Evolutionary conservation across 64 coral and sea anemone species (phyloP), one percentile per base, ranked within the genome.

Genomic region (Stichodactyla helianthus): DNA sequence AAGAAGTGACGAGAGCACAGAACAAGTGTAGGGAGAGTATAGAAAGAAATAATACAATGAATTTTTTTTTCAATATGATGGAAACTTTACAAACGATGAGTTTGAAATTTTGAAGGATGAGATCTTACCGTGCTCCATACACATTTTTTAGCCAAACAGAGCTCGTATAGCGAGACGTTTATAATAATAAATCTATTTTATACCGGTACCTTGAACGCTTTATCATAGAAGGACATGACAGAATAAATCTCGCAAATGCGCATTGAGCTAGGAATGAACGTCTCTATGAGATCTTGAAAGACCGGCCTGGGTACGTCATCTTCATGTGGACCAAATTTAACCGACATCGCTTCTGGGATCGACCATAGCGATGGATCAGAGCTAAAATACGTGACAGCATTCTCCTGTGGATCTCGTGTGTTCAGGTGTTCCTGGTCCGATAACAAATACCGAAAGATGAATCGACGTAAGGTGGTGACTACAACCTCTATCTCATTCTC

Each of bases 401-500:
- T 57, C 52, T 79, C 31, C 58, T 67, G 56, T 35, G 83, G 90
- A 12, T 89, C 90, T 53, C 71, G 65, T 27, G 57, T 55, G 71
- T 25, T 18, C 2, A 67, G 77, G 26, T 79, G 78, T 10, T 87
- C 89, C 6, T 89, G 76, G 6, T 95, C 89, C 10, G 89, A 86
- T 35, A 89, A 85, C 50, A 95, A 63, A 77, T 95, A 95, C 2
- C 94, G 94, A 77, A 92, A 95, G 64, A 95, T 86, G 83, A 95
- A 95, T 5, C 94, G 94, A 19, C 90, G 87, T 22, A 95, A 68
- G 5, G 94, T 88, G 53, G 77, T 92, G 6, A 92, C 62, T 6
- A 92, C 78, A 14, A 87, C 55, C 10, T 27, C 25, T 54, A 86
- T 84, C 19, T 65, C 62, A 20, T 8, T 65, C 19, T 65, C 62